These are phyloP conservation scores for Ceyx erithaca DNA, from an alignment of 2,797 vertebrate species.

Conservation along the genomic window DNA sequence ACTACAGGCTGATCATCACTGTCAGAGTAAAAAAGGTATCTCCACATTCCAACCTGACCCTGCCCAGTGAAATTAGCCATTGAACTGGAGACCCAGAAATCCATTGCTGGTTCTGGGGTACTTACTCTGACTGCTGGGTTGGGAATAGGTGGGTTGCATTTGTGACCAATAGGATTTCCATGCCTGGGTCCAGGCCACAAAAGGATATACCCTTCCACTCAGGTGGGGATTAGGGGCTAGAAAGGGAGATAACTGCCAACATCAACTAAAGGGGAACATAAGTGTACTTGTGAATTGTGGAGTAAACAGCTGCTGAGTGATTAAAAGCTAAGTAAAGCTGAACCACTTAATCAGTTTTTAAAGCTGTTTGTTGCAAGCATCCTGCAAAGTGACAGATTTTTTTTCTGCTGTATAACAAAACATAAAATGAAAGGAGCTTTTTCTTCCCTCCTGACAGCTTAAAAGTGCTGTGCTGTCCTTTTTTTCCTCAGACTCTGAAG, in stretches of 20 bases:
- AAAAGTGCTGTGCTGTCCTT: slow-evolving; percentile 39
- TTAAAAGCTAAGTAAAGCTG: slow-evolving; percentile 65
- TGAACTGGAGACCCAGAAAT: background rate
- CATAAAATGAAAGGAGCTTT: slow-evolving; percentile 57
- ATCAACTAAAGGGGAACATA: background rate
- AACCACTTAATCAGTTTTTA: slow-evolving; percentile 62
- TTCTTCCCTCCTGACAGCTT: slow-evolving; percentile 37
- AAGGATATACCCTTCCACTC: background rate
- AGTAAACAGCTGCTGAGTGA: slow-evolving; percentile 65
- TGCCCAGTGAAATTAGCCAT: background rate
- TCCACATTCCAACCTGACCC: background rate
- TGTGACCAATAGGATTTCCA: background rate
- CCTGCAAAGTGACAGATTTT: slow-evolving; percentile 59
- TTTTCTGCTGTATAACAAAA: slow-evolving; percentile 56
- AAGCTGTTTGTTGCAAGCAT: slow-evolving; percentile 62
- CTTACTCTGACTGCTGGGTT: background rate
- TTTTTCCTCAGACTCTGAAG: slow-evolving; percentile 15
- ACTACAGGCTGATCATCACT: accelerated
- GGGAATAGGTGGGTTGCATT: background rate
- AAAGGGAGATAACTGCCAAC: background rate
- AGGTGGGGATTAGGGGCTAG: background rate
- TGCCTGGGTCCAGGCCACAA: accelerated
- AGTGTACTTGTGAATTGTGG: slow-evolving; percentile 16
- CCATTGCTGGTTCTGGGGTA: background rate
- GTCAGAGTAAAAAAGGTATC: background rate